Base-by-base conservation (phyloP, 2,797 vertebrate species). In the Anguilla anguilla region DNA sequence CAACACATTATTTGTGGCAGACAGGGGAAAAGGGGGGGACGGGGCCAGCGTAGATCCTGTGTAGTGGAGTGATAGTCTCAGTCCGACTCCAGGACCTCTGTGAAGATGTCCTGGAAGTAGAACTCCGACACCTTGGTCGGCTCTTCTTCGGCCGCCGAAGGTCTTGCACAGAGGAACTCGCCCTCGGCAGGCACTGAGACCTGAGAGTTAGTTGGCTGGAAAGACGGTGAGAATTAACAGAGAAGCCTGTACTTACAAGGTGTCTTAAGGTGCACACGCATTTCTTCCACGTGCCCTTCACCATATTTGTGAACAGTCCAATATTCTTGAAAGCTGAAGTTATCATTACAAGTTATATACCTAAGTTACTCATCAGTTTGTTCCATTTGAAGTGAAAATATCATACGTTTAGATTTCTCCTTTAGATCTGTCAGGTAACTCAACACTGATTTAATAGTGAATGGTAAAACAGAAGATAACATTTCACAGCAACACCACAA, bases 41-140 rank as follows among this genome's bases (percentile, higher is more conserved):
- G 3, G 31, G 53, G 22, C n/a, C 51, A 57, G 13, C n/a, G 11
- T 11, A 55, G 10, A 55, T 57, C 83, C 51, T 22, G 28, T 61
- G 6, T 28, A 35, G 51, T 46, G 46, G 67, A 25, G 43, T 7
- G 17, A n/a, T 61, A 64, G 74, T 69, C 25, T 74, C 81, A 95
- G 86, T 95, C 93, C 88, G 90, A 88, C 89, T 97, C 95, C 89
- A 96, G 94, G 49, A 97, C 96, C 93, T 97, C 95, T 92, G 96
- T 97, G 85, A 97, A 97, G 83, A 97, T 97, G 91, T 97, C 96
- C 91, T 87, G 92, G 86, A 97, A 96, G 92, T 97, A 97, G 89
- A 95, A 97, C 85, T 97, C 94, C 9, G 96, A 96, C 51, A 97
- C 92, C 85, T 87, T 92, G 53, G 93, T 91, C 83, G 94, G 92